Conservation (phyloP, 2,113 vertebrate genomes). For the Ciconia stormi region DNA sequence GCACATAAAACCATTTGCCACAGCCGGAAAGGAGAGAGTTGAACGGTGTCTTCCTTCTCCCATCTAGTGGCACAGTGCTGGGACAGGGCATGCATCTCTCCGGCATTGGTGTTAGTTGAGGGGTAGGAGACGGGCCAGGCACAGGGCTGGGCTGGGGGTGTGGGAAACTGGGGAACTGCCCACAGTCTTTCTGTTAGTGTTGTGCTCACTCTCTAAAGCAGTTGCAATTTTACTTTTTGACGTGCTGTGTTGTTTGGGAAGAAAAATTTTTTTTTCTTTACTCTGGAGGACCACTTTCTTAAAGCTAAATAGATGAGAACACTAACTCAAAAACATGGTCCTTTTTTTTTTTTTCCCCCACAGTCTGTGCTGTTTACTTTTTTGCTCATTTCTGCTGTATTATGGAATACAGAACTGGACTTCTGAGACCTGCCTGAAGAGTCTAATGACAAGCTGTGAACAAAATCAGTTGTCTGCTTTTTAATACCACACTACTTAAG, state of each 20-base stretch:
- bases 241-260: background rate
- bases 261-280: background rate
- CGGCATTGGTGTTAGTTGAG: background rate
- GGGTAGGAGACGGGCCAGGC: background rate
- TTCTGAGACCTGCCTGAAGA: background rate
- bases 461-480: background rate
- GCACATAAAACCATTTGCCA: background rate
- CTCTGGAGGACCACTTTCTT: background rate
- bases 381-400: background rate
- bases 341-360: background rate
- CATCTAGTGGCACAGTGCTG: background rate
- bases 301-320: background rate
- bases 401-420: background rate
- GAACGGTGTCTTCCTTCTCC: rapidly evolving
- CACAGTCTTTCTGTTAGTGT: background rate
- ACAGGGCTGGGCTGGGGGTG: background rate
- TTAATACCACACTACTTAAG: background rate
- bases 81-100: background rate
- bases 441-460: background rate
- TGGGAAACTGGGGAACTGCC: background rate
- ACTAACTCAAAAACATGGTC: background rate
- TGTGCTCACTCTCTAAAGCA: background rate
- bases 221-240: background rate
- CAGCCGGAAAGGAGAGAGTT: background rate
- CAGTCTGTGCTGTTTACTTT: background rate